A percentile compares a stretch with the other conserved stretches of the same genome.
Evolutionary conservation across 92 coral and sea anemone genomes (phyloP).

Genomic region (Epizoanthus scotinus): DNA sequence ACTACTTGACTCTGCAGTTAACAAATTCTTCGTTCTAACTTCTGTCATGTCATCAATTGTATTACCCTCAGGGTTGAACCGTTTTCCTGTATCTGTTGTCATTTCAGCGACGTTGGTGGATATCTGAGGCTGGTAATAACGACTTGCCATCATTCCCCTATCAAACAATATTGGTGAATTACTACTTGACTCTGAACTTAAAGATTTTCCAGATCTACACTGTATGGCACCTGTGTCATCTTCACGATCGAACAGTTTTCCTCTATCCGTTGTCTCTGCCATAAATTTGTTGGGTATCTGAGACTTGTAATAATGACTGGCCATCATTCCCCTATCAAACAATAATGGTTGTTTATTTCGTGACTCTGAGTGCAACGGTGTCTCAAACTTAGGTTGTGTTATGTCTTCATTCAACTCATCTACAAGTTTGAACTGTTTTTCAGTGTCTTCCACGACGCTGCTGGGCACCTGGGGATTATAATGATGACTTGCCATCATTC

Average conservation of each 20-base stretch:
- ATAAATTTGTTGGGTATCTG: too few species aligned
- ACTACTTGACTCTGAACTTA: background rate
- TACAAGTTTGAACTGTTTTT: background rate
- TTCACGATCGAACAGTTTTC: too few species aligned
- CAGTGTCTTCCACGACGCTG: background rate
- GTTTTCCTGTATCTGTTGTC: too few species aligned
- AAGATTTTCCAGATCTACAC: background rate
- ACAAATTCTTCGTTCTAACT: background rate
- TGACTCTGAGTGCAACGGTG: too few species aligned
- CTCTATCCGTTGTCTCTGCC: too few species aligned
- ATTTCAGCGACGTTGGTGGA: background rate
- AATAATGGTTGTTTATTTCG: too few species aligned
- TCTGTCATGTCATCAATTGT: background rate
- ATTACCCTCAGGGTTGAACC: too few species aligned
- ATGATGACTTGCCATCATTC: background rate
- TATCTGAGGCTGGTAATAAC: slow-evolving; percentile 6
- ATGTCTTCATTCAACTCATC: too few species aligned
- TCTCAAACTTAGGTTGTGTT: too few species aligned
- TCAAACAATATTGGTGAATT: background rate
- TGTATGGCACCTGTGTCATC: background rate
- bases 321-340: too few species aligned
- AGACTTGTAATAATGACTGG: too few species aligned
- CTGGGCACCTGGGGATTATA: background rate
- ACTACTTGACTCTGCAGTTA: background rate
- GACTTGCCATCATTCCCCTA: slow-evolving; percentile 23